Percentiles rank a stretch among this genome's conserved stretches.
Conservation (phyloP, 2,888 invertebrate species). For the Sympetrum striolatum region DNA sequence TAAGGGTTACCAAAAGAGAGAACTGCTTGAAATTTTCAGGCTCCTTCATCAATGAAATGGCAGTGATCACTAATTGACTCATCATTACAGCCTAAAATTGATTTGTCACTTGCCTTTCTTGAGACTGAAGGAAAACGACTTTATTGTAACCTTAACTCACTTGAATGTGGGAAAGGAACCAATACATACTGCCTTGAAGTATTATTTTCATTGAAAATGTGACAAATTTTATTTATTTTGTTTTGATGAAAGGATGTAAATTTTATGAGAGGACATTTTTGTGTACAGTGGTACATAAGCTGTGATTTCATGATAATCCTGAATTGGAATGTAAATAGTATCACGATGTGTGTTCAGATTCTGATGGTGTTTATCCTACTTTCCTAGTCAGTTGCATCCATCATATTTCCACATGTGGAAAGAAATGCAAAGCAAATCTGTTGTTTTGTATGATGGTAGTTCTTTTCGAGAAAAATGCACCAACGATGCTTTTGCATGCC, state of each 20-base stretch:
- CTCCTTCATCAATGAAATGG: neutral
- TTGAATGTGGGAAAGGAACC: neutral
- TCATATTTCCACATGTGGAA: neutral
- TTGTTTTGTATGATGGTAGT: neutral
- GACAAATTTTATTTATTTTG: neutral
- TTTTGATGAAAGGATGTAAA: neutral
- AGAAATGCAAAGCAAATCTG: neutral
- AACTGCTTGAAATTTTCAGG: neutral
- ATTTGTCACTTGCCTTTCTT: neutral
- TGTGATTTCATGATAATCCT: neutral
- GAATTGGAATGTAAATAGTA: neutral
- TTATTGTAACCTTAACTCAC: neutral
- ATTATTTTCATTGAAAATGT: neutral
- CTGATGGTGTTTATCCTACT: conserved; percentile 16
- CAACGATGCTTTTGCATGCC: neutral
- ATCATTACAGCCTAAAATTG: neutral
- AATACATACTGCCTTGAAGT: neutral
- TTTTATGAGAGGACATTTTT: neutral
- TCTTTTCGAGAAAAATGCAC: neutral
- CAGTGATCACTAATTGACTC: neutral
- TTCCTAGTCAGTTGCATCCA: conserved; percentile 13
- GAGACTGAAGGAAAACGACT: neutral
- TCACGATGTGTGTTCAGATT: neutral
- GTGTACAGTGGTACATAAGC: neutral
- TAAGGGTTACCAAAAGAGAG: too few species aligned